A percentile compares a stretch with the other conserved stretches of the same genome.
These are phyloP conservation scores for Ceuthmochares aereus DNA, from an alignment of 2,113 vertebrate species.

Conservation along the genomic window DNA sequence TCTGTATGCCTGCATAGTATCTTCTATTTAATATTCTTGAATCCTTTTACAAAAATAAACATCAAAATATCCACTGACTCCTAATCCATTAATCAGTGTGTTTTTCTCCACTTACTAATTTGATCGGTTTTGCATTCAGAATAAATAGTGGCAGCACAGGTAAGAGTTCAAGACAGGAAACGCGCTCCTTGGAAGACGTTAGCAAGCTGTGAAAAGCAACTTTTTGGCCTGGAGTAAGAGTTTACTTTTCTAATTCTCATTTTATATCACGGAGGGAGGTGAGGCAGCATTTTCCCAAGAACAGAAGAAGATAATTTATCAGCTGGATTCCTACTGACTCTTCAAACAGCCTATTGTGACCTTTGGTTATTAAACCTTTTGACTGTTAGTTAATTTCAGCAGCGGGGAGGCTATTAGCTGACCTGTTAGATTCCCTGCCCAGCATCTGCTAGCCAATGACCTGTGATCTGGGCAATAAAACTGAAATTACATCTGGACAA, in stretches of 20 bases:
- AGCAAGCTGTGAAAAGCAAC: constrained; percentile 43
- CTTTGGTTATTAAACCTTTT: constrained; percentile 79
- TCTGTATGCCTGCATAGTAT: background rate
- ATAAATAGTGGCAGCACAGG: background rate
- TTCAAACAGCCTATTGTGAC: constrained; percentile 71
- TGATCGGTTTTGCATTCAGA: background rate
- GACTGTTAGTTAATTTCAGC: constrained; percentile 82
- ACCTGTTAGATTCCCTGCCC: constrained; percentile 73
- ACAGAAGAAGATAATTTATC: constrained; percentile 74
- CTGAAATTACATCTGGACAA: constrained; percentile 75
- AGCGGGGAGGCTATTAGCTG: constrained; percentile 80
- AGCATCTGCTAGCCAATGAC: constrained; percentile 77
- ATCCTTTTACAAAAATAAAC: background rate
- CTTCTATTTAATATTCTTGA: background rate
- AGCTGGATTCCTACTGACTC: constrained; percentile 74
- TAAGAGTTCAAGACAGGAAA: background rate
- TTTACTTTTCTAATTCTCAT: constrained; percentile 53
- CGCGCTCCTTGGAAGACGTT: background rate
- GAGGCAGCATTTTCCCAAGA: constrained; percentile 34
- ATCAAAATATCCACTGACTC: background rate
- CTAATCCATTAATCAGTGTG: background rate
- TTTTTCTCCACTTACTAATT: background rate
- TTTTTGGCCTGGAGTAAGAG: constrained; percentile 37
- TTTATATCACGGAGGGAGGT: constrained; percentile 53
- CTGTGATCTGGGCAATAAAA: constrained; percentile 78